These are phyloP conservation scores for Actinia tenebrosa DNA, from an alignment of 64 coral and sea anemone species.

Conservation along the genomic window DNA sequence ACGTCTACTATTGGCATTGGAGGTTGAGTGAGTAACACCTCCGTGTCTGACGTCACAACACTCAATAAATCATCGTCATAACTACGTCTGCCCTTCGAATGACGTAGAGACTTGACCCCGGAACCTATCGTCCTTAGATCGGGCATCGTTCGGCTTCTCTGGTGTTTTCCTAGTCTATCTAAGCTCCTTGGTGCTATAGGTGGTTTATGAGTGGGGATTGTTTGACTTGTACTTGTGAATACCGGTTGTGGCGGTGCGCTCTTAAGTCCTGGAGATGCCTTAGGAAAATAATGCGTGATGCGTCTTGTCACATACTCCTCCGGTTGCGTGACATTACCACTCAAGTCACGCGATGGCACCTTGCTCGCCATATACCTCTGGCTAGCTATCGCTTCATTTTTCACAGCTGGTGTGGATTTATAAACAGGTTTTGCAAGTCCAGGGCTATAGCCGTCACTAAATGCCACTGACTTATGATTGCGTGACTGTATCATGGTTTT, in stretches of 20 bases:
- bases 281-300: slow-evolving; percentile 18
- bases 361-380: neutral
- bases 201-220: slow-evolving; percentile 34
- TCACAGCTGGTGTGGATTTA: slow-evolving; percentile 36
- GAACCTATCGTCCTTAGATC: slow-evolving; percentile 54
- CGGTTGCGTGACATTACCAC: neutral
- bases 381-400: neutral
- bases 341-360: neutral
- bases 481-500: slow-evolving; percentile 54
- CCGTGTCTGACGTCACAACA: slow-evolving; percentile 69
- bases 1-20: slow-evolving; percentile 90
- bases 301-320: slow-evolving; percentile 1
- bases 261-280: neutral
- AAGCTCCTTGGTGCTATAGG: slow-evolving; percentile 39
- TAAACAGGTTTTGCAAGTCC: slow-evolving; percentile 27
- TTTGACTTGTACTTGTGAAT: neutral
- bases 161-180: slow-evolving; percentile 23
- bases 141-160: slow-evolving; percentile 75
- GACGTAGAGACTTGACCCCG: slow-evolving; percentile 22
- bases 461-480: slow-evolving; percentile 11
- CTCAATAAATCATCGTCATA: slow-evolving; percentile 82
- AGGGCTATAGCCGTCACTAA: neutral
- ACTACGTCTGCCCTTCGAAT: slow-evolving; percentile 37
- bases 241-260: neutral
- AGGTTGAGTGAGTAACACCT: slow-evolving; percentile 66